Percentiles rank a stretch among this genome's conserved stretches.
Evolutionary conservation across 2,797 vertebrate genomes (phyloP).

Genomic region (Sardinella longiceps): DNA sequence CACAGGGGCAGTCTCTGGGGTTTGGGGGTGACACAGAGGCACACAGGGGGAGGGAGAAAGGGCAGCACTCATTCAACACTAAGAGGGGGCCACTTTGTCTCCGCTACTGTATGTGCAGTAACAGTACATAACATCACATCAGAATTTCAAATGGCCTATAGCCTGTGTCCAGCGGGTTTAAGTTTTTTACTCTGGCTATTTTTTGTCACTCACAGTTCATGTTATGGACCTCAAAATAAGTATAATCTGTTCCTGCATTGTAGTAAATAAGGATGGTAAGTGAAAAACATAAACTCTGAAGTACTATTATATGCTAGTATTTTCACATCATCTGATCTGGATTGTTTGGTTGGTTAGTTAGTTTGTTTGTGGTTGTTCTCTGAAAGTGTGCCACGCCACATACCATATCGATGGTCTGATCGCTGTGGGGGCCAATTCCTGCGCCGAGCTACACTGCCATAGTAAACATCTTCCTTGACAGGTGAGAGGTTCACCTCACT

Average conservation of each 20-base stretch:
- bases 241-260: background rate
- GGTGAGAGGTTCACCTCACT: constrained; percentile 92
- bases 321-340: constrained; percentile 10
- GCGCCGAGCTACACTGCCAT: constrained; percentile 86
- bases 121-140: background rate
- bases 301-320: too few relatives aligned
- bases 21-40: constrained; percentile 46
- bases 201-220: background rate
- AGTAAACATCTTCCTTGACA: constrained; percentile 88
- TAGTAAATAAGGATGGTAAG: too few relatives aligned
- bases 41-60: constrained; percentile 38
- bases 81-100: constrained; percentile 65
- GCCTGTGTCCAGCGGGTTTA: background rate
- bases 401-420: constrained; percentile 88
- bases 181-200: background rate
- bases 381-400: constrained; percentile 74
- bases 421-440: constrained; percentile 85
- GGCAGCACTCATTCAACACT: constrained; percentile 68
- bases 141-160: background rate
- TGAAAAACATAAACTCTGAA: background rate
- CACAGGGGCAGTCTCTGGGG: constrained; percentile 52
- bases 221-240: background rate
- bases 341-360: constrained; percentile 26
- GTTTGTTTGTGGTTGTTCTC: constrained; percentile 53
- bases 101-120: constrained; percentile 49